These are phyloP conservation scores for Crepidodera aurea DNA, from an alignment of 2,888 invertebrate genomes.

Conservation along the genomic window DNA sequence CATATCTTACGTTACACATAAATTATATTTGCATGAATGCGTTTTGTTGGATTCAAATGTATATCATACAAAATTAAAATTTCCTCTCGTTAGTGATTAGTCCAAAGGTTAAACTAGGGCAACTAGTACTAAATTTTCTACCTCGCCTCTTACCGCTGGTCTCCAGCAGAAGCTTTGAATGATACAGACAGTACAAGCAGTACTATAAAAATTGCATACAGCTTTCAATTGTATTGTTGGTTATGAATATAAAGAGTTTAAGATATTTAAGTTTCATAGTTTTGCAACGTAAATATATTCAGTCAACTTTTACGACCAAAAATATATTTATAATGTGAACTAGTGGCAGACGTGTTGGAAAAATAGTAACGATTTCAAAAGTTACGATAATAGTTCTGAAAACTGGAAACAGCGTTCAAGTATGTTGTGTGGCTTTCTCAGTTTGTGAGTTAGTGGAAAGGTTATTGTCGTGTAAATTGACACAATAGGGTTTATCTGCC, in stretches of 20 bases:
- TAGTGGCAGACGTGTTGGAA: background rate
- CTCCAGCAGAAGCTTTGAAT: no score
- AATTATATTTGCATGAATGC: no score
- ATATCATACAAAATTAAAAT: no score
- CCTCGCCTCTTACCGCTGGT: no score
- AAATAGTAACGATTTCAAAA: conserved; percentile 3
- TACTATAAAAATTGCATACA: no score
- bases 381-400: background rate
- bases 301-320: background rate
- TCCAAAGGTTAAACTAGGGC: no score
- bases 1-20: no score
- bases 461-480: background rate
- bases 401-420: background rate
- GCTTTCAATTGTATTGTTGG: background rate
- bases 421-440: background rate
- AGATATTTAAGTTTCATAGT: background rate
- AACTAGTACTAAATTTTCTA: no score
- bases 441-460: background rate
- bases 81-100: no score
- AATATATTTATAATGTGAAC: conserved; percentile 7
- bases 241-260: conserved; percentile 1
- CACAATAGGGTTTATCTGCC: background rate
- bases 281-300: conserved; percentile 1
- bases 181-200: no score
- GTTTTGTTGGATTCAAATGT: no score